phyloP scores from a whole-genome alignment of 2,113 vertebrate genomes.

The Colaptes auratus region DNA sequence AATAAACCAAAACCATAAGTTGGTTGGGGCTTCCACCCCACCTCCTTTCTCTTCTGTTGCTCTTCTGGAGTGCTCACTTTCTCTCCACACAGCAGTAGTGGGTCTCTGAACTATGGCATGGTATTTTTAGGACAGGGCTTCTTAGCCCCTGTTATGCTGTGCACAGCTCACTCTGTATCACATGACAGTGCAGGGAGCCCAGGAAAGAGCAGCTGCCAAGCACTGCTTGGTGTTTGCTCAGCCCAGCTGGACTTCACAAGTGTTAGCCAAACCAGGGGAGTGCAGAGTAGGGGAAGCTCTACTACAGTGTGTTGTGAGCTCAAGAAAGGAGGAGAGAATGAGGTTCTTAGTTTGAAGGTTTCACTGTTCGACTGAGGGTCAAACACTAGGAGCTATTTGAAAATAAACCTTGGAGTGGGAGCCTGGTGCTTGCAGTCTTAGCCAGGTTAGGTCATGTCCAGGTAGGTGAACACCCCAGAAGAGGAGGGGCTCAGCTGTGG shows the following conservation, averaged over 20 bases:
- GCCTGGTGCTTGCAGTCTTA: background rate
- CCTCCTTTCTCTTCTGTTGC: background rate
- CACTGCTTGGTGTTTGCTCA: background rate
- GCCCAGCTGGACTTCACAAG: fast-evolving
- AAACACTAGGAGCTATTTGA: background rate
- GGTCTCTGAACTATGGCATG: background rate
- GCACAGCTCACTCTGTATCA: background rate
- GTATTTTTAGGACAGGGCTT: background rate
- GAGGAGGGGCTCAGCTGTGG: background rate
- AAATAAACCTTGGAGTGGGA: background rate
- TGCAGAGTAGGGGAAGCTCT: background rate
- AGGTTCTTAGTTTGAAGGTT: background rate
- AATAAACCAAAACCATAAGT: background rate
- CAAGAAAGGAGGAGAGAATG: background rate
- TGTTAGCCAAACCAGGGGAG: background rate
- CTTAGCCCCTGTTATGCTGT: fast-evolving
- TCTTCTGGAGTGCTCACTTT: background rate
- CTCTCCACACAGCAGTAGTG: fast-evolving
- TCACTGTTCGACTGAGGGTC: background rate
- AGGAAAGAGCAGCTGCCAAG: background rate
- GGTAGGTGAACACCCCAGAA: background rate
- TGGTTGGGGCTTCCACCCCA: fast-evolving
- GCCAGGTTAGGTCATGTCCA: background rate
- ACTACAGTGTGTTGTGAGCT: fast-evolving
- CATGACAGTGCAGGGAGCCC: background rate